phyloP scores from a whole-genome alignment of 2,797 vertebrate genomes.

The Helostoma temminkii region DNA sequence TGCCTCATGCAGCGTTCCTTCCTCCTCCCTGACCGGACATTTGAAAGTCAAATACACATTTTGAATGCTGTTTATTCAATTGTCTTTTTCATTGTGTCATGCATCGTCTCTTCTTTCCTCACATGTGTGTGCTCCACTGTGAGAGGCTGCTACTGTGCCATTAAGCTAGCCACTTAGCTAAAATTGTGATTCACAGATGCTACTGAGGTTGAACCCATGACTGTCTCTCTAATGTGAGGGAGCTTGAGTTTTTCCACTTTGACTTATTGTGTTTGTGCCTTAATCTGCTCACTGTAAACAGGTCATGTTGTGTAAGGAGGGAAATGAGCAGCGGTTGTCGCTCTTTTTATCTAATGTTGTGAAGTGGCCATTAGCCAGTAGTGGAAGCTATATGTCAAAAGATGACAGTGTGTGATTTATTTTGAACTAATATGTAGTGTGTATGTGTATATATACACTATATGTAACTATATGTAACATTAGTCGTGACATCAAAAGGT shows the following conservation, averaged over 20 bases:
- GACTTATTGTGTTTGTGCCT: conserved; percentile 14
- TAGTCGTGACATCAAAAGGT: neutral
- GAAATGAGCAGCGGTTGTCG: conserved; percentile 3
- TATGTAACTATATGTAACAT: too few species aligned
- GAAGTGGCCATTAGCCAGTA: neutral
- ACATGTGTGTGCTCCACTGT: conserved; percentile 18
- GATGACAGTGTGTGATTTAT: neutral
- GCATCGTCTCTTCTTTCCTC: neutral
- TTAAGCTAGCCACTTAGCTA: conserved; percentile 52
- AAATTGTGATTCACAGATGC: conserved; percentile 27
- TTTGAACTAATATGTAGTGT: neutral
- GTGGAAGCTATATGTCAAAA: neutral
- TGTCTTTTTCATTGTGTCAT: conserved; percentile 22
- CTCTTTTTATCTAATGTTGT: conserved; percentile 1
- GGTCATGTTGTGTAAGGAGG: conserved; percentile 9
- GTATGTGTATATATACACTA: too few species aligned
- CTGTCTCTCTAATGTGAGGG: conserved; percentile 17
- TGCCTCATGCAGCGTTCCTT: conserved; percentile 23
- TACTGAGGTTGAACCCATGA: conserved; percentile 10
- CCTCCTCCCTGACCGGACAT: conserved; percentile 4
- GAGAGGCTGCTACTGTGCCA: conserved; percentile 29
- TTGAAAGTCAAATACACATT: conserved; percentile 39
- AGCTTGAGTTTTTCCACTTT: conserved; percentile 11
- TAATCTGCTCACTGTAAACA: conserved; percentile 1
- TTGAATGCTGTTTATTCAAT: conserved; percentile 17